Evolutionary conservation across 1,140 invertebrate genomes (phyloP).

Genomic region (Neelides sp.): DNA sequence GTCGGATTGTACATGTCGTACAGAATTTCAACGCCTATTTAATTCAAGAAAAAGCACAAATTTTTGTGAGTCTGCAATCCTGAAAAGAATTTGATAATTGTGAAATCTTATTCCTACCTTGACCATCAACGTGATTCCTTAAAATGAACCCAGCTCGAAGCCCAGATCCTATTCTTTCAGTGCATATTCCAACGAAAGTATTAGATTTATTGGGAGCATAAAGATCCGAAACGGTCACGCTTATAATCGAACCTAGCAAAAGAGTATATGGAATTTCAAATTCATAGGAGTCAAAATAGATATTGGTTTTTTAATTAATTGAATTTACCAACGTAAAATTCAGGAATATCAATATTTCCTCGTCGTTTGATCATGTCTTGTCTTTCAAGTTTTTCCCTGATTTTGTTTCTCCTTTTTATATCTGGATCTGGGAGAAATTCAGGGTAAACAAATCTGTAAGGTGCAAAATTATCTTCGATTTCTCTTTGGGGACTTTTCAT

Average conservation of each 20-base stretch:
- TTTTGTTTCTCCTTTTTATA: slow-evolving; percentile 56
- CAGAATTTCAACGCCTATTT: slow-evolving; percentile 70
- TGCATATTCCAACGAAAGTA: slow-evolving; percentile 94
- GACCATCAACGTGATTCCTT: slow-evolving; percentile 83
- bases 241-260: slow-evolving; percentile 67
- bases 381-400: slow-evolving; percentile 79
- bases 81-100: slow-evolving; percentile 2
- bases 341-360: slow-evolving; percentile 72
- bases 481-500: slow-evolving; percentile 3
- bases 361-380: slow-evolving; percentile 83
- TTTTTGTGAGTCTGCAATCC: slow-evolving; percentile 15
- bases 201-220: slow-evolving; percentile 73
- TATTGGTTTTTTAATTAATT: background rate
- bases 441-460: slow-evolving; percentile 66
- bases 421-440: slow-evolving; percentile 88
- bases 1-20: slow-evolving; percentile 92
- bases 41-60: slow-evolving; percentile 30
- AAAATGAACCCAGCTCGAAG: slow-evolving; percentile 70
- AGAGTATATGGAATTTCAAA: too few species aligned
- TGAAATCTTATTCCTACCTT: slow-evolving; percentile 42
- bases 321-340: slow-evolving; percentile 86
- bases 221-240: slow-evolving; percentile 77
- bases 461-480: slow-evolving; percentile 23
- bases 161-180: slow-evolving; percentile 63
- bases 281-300: too few species aligned